Evolutionary conservation across 2,888 invertebrate genomes (phyloP).

Genomic region (Leucophora obtusa): DNA sequence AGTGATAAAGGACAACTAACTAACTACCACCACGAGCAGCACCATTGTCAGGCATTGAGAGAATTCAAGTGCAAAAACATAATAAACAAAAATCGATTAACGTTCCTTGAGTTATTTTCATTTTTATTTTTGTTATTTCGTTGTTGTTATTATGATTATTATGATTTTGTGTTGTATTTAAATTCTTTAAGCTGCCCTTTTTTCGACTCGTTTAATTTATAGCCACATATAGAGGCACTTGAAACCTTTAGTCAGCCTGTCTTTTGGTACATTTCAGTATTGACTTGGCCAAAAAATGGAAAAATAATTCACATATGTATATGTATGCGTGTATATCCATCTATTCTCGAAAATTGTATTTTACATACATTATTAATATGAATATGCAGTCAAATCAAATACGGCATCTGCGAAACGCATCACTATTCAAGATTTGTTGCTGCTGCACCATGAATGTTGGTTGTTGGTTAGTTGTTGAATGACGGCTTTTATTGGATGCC

Average conservation of each 20-base stretch:
- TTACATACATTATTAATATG: constrained; percentile 55
- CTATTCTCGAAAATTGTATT: constrained; percentile 56
- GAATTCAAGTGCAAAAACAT: constrained; percentile 69
- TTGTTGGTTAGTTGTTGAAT: constrained; percentile 42
- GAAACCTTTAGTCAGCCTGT: constrained; percentile 51
- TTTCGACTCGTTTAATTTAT: constrained; percentile 74
- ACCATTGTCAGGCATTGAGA: constrained; percentile 38
- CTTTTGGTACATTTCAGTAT: constrained; percentile 31
- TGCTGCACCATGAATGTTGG: constrained; percentile 15
- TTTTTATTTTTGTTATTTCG: constrained; percentile 55
- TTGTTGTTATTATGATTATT: constrained; percentile 55
- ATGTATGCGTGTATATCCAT: constrained; percentile 30
- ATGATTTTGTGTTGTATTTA: constrained; percentile 71
- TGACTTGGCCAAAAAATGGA: constrained; percentile 30
- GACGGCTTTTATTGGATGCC: constrained; percentile 50
- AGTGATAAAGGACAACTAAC: constrained; percentile 32
- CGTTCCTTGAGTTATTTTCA: constrained; percentile 72
- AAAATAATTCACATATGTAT: constrained; percentile 38
- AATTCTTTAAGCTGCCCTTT: constrained; percentile 69
- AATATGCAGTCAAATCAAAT: constrained; percentile 70
- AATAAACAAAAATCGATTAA: constrained; percentile 79
- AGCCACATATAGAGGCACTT: constrained; percentile 67
- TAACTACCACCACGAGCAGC: constrained; percentile 9
- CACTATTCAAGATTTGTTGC: constrained; percentile 28
- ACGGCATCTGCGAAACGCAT: constrained; percentile 62